Evolutionary conservation across 2,888 invertebrate species (phyloP), one percentile per base, ranked within the genome.

Genomic region (Lottia scabra): DNA sequence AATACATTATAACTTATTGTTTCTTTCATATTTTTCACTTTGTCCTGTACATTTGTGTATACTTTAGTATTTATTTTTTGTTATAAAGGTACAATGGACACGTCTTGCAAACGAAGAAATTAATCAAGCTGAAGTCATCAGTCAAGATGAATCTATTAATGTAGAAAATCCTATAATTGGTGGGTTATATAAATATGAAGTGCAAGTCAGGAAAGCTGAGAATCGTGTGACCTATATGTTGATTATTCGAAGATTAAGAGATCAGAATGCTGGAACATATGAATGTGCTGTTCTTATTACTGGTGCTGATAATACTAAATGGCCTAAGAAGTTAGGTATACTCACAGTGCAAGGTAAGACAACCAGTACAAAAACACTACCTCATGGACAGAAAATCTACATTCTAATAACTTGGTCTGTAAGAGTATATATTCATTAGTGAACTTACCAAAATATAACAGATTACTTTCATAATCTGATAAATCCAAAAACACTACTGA

Each of bases 241-340:
- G 69, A 78, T 85, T n/a, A 77, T 88, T 15, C 81, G 85, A 12
- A 81, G 84, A 19, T 78, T 88, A 30, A 76, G 77, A 19, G 75
- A 84, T 63, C 81, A 80, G 27, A 87, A 88, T 70, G 82, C 84
- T 16, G 88, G 87, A 4, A 75, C 30, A 0, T 88, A 88, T 75
- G 76, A 77, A 38, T 88, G 88, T 71, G 75, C 78, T 23, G 82
- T 88, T 2, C 75, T 79, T 16, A 80, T 87, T 15, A 69, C 70
- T 6, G 83, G 83, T 3, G 71, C 70, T 0, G 70, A 78, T 12
- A 27, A 67, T 4, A 43, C 68, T 6, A 45, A 62, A 3, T 85
- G 82, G 82, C 84, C 85, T 0, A 74, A 68, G 15, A 86, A 84
- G 67, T 69, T 80, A 27, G 86, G 82, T 8, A 70, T 63, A 10